Evolutionary conservation across 2,797 vertebrate genomes (phyloP), one percentile per base, ranked within the genome.

Genomic region (Cuniculus paca): DNA sequence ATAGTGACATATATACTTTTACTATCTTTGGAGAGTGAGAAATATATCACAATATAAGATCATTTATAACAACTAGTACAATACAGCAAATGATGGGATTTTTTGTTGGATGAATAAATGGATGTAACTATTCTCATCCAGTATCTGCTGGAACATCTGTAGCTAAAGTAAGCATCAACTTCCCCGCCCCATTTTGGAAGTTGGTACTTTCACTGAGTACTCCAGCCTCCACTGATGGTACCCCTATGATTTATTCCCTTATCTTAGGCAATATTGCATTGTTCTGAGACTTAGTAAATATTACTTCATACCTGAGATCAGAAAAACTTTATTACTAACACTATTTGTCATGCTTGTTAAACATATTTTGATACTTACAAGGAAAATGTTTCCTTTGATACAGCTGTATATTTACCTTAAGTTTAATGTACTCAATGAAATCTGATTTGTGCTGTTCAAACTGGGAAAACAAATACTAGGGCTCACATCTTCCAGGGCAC

Each of bases 321-420:
- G 16, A 88, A 93, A 88, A 78, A 75, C 74, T 87, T 79, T 87
- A 81, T 72, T 70, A 50, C 81, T 74, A 78, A 52, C 36, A 45
- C 88, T 88, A 61, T 88, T 97, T 89, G 34, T 88, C 14, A 83
- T 4, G 65, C 6, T 86, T 45, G 34, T 9, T 19, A 94, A 80
- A 16, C 14, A 60, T 77, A 42, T 56, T 92, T 87, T 95, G 83
- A 65, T 31, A 65, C n/a, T 77, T 90, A 74, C 77, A 36, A 88
- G 61, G 50, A 86, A 78, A 87, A 80, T 92, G 31, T 94, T 86
- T 70, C 74, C 81, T 87, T 17, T 56, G 6, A 56, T 90, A 68
- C 88, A 85, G 85, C 34, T 96, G 3, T 63, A 81, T 83, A 20
- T 94, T 42, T 70, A 75, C 31, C 63, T 88, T 56, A 88, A 74